These are phyloP conservation scores for Heliangelus exortis DNA, from an alignment of 2,797 vertebrate species.

Conservation along the genomic window DNA sequence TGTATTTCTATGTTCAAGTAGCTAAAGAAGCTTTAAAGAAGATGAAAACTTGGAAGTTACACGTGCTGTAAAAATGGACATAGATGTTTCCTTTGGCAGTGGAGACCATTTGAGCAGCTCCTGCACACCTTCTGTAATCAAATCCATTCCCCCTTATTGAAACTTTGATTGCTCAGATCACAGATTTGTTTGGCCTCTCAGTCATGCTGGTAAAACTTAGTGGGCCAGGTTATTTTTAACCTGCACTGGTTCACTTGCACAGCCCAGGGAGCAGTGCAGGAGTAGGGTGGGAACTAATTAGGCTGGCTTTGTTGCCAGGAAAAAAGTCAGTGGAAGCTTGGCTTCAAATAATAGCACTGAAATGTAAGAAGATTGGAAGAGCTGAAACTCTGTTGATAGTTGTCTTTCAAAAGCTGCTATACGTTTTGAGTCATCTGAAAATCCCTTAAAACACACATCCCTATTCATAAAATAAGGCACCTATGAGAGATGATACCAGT, in stretches of 20 bases:
- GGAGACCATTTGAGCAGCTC: background rate
- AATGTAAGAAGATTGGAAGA: background rate
- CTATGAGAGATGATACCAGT: background rate
- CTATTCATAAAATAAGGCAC: background rate
- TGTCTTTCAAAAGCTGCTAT: background rate
- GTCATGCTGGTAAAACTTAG: background rate
- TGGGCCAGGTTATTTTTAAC: slow-evolving; percentile 36
- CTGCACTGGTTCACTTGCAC: background rate
- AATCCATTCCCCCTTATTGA: background rate
- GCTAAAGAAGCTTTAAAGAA: background rate
- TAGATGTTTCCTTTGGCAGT: background rate
- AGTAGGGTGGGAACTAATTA: background rate
- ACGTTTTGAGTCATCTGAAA: background rate
- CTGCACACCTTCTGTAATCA: background rate
- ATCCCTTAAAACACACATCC: background rate
- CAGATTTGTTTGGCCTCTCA: background rate
- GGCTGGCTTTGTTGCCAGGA: background rate
- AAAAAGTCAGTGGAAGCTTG: background rate
- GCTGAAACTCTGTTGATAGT: background rate
- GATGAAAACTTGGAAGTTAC: background rate
- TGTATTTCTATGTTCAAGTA: background rate
- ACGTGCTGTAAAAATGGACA: background rate
- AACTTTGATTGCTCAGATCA: background rate
- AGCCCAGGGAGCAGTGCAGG: background rate
- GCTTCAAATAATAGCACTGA: background rate